phyloP scores from a whole-genome alignment of 1,140 invertebrate genomes.

The Helicoverpa zea region DNA sequence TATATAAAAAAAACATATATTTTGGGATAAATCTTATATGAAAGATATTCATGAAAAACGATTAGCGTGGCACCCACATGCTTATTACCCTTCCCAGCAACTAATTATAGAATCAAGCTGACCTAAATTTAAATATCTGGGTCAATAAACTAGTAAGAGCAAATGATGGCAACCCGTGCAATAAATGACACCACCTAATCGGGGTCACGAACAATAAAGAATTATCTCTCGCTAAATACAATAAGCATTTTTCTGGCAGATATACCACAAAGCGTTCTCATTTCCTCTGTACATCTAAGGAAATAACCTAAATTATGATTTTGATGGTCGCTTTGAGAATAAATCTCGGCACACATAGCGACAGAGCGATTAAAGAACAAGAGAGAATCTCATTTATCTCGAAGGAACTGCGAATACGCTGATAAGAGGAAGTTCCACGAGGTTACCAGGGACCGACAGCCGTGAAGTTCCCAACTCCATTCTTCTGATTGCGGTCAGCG shows the following conservation, averaged over 20 bases:
- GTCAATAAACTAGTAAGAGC: not conserved
- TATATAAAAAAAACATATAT: too few relatives aligned
- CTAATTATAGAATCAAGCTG: too few relatives aligned
- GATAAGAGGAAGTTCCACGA: conserved; percentile 44
- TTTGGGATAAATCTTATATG: too few relatives aligned
- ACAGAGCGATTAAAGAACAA: conserved; percentile 45
- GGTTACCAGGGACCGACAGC: conserved; percentile 22
- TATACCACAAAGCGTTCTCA: conserved; percentile 11
- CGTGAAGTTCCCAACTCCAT: conserved; percentile 39
- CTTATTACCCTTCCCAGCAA: too few relatives aligned
- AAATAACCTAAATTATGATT: conserved; percentile 33
- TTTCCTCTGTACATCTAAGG: conserved; percentile 29
- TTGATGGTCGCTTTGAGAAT: conserved; percentile 24
- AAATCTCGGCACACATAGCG: conserved; percentile 8
- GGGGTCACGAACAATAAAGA: not conserved
- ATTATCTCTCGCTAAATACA: not conserved
- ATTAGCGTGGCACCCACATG: too few relatives aligned
- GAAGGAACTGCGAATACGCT: conserved; percentile 35
- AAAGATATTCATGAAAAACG: too few relatives aligned
- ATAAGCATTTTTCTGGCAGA: not conserved
- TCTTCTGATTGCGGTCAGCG: conserved; percentile 42
- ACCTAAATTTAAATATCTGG: not conserved
- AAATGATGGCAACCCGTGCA: not conserved
- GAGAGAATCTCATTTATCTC: conserved; percentile 47
- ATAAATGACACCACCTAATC: not conserved